Conservation (phyloP, 64 coral and sea anemone genomes). For the Dendrophyllia cribrosa region DNA sequence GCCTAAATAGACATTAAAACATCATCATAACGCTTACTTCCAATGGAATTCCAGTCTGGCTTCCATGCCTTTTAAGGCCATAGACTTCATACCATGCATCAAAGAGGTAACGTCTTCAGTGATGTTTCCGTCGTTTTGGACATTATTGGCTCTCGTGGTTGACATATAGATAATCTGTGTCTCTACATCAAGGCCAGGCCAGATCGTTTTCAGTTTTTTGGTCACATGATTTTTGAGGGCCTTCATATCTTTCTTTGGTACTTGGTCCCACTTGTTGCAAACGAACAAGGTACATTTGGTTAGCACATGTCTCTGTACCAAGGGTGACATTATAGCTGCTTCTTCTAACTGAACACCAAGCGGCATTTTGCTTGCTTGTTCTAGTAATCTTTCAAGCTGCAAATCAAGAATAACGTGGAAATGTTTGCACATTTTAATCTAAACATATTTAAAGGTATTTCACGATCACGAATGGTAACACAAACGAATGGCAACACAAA, state of each 20-base stretch:
- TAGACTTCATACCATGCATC: not conserved
- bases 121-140: not conserved
- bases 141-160: not conserved
- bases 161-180: slow-evolving; percentile 8
- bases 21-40: too few relatives aligned
- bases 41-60: too few relatives aligned
- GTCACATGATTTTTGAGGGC: not conserved
- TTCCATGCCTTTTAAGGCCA: not conserved
- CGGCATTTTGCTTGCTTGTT: not conserved
- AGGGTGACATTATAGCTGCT: too few relatives aligned
- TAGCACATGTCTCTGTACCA: not conserved
- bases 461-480: too few relatives aligned
- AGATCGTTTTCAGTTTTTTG: not conserved
- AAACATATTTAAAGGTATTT: too few relatives aligned
- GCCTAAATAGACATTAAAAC: too few relatives aligned
- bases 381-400: not conserved
- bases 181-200: not conserved
- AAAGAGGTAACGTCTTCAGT: not conserved
- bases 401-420: not conserved
- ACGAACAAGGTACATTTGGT: not conserved
- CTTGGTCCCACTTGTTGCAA: slow-evolving; percentile 24
- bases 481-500: too few relatives aligned
- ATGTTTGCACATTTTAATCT: too few relatives aligned
- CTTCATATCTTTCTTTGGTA: not conserved
- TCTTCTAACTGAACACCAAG: too few relatives aligned